phyloP scores from a whole-genome alignment of 2,113 vertebrate genomes.

The Craseonycteris thonglongyai region DNA sequence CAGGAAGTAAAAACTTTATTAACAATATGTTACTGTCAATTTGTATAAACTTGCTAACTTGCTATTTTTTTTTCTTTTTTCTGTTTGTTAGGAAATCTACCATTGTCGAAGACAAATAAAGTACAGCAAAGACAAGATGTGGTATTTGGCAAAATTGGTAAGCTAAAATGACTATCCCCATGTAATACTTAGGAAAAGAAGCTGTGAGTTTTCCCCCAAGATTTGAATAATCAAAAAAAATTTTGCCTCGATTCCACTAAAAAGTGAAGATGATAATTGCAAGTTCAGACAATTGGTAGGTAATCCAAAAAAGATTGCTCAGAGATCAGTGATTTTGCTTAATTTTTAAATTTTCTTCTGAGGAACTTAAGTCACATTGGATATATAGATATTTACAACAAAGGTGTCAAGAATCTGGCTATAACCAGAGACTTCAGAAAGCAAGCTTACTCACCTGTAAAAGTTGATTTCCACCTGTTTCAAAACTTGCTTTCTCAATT shows the following conservation, averaged over 20 bases:
- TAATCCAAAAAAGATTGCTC: neutral
- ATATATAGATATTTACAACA: neutral
- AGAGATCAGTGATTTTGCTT: neutral
- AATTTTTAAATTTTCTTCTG: constrained; percentile 5
- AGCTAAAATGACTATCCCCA: constrained; percentile 57
- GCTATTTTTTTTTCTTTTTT: neutral
- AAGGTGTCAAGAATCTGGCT: neutral
- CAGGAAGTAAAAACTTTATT: neutral
- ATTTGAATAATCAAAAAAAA: neutral
- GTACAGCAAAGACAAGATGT: constrained; percentile 98
- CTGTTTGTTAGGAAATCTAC: constrained; percentile 85
- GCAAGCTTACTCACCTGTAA: neutral
- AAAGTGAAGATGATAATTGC: neutral
- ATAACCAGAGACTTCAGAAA: neutral
- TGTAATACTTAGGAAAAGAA: neutral
- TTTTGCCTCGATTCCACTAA: neutral
- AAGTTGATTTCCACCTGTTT: neutral
- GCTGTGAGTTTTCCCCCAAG: neutral
- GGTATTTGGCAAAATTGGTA: constrained; percentile 97
- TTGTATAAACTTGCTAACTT: neutral
- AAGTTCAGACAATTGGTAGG: neutral
- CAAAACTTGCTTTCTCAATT: neutral
- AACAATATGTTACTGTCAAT: neutral
- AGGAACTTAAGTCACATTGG: neutral
- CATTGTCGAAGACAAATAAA: constrained; percentile 95